phyloP scores from a whole-genome alignment of 2,888 invertebrate genomes.

The Catonia carolina region DNA sequence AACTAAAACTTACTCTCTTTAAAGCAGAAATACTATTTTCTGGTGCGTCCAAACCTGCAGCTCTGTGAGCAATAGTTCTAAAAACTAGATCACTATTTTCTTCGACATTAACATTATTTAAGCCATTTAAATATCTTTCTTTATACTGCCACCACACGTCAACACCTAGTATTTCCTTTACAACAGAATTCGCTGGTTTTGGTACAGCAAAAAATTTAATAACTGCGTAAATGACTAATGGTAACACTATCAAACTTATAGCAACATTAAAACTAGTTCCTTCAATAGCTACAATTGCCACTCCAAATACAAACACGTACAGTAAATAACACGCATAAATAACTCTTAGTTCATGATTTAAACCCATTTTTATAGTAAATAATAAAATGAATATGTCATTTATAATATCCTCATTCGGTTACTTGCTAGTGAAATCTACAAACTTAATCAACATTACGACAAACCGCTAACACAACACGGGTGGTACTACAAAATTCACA shows the following conservation, averaged over 20 bases:
- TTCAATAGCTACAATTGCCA: constrained; percentile 27
- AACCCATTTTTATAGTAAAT: no score
- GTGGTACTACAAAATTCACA: no score
- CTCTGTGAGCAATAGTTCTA: constrained; percentile 60
- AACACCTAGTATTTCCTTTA: constrained; percentile 25
- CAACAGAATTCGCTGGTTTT: constrained; percentile 16
- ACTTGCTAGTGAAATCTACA: no score
- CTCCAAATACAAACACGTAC: constrained; percentile 22
- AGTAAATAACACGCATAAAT: neutral
- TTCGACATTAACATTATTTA: neutral
- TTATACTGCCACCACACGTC: constrained; percentile 9
- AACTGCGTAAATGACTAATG: constrained; percentile 22
- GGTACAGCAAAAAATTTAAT: constrained; percentile 27
- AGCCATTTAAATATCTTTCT: neutral
- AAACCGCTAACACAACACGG: no score
- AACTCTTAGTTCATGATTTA: no score
- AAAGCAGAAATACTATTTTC: constrained; percentile 73
- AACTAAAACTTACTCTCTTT: constrained; percentile 52
- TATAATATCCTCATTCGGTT: no score
- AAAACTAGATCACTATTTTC: neutral
- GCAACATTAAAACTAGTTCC: constrained; percentile 22
- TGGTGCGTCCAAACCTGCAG: constrained; percentile 68
- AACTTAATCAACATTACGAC: no score
- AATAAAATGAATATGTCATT: no score
- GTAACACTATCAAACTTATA: constrained; percentile 18